Evolutionary conservation across 2,888 invertebrate species (phyloP), one percentile per base, ranked within the genome.

Genomic region (Chrysina gloriosa): DNA sequence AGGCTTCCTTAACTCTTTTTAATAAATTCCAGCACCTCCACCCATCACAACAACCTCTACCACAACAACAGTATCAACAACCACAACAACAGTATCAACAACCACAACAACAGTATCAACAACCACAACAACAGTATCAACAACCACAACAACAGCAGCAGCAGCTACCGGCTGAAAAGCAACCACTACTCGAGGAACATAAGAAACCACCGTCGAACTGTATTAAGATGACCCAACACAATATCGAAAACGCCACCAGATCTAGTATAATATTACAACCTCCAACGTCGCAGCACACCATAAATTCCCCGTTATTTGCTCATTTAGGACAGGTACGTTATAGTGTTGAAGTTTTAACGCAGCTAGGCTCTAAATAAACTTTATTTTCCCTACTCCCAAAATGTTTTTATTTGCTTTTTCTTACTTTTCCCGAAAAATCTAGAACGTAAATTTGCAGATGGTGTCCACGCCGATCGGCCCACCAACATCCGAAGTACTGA

Each of bases 401-500:
- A 36, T 21, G 6, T 9, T 47, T 21, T 47, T 47, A 9, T 6
- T 21, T 23, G 19, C 9, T 21, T 2, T 47, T 9, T 21, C 7
- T 47, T n/a, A 21, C n/a, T 19, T 47, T 7, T 47, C 19, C 4
- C 34, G 34, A 7, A 47, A 21, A 47, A 19, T 47, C 6, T 21
- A 3, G 19, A 47, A 47, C n/a, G 9, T 21, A 47, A 47, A 14
- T 25, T 68, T 84, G 0, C 85, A 89, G 89, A 88, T 89, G 87
- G 87, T 89, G 68, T 89, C 89, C 9, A 89, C 89, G 19, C 88
- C 89, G 0, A 89, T 89, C 63, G 87, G 88, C 14, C 75, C 80
- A 36, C 76, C 80, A 6, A 74, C 75, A 42, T 63, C 71, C 2
- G 66, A 75, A 48, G 71, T 70, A 69, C 64, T 70, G 71, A 19